These are phyloP conservation scores for Stenoptilia bipunctidactyla DNA, from an alignment of 2,888 invertebrate species.

Conservation along the genomic window DNA sequence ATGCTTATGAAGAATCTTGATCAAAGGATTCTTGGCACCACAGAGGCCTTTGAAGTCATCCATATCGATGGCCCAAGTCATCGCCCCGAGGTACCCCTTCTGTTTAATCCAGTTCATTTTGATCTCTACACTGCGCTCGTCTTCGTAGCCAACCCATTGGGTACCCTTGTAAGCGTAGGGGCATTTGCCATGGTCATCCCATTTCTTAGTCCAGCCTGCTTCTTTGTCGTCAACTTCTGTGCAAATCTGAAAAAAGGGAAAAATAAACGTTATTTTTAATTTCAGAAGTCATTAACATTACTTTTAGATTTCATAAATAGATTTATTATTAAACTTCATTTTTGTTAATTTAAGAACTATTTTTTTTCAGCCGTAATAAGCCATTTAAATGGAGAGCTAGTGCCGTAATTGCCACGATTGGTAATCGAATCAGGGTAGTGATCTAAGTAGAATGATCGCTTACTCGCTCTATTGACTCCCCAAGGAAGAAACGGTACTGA, in stretches of 20 bases:
- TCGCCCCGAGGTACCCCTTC: constrained; percentile 85
- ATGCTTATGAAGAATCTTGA: constrained; percentile 78
- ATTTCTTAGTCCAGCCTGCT: constrained; percentile 85
- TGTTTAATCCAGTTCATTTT: constrained; percentile 91
- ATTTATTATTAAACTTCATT: too few species aligned
- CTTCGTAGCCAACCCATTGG: constrained; percentile 93
- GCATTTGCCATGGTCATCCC: constrained; percentile 86
- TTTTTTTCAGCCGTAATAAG: too few species aligned
- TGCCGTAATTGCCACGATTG: too few species aligned
- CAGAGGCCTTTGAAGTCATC: constrained; percentile 90
- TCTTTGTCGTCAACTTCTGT: constrained; percentile 77
- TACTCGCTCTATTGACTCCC: too few species aligned
- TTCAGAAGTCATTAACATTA: too few species aligned
- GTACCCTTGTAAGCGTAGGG: constrained; percentile 89
- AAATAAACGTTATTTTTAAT: too few species aligned
- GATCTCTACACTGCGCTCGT: constrained; percentile 83
- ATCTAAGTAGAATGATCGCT: too few species aligned
- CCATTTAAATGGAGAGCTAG: too few species aligned
- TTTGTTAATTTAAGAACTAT: too few species aligned
- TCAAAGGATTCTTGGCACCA: constrained; percentile 81
- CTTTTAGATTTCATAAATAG: too few species aligned
- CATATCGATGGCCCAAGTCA: constrained; percentile 95
- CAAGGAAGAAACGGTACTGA: too few species aligned
- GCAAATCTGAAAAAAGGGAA: constrained; percentile 84
- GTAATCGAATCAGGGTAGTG: too few species aligned